These are phyloP conservation scores for Mastigias papua DNA, from an alignment of 30 jellyfish, hydroid and myxozoan species.

Conservation along the genomic window DNA sequence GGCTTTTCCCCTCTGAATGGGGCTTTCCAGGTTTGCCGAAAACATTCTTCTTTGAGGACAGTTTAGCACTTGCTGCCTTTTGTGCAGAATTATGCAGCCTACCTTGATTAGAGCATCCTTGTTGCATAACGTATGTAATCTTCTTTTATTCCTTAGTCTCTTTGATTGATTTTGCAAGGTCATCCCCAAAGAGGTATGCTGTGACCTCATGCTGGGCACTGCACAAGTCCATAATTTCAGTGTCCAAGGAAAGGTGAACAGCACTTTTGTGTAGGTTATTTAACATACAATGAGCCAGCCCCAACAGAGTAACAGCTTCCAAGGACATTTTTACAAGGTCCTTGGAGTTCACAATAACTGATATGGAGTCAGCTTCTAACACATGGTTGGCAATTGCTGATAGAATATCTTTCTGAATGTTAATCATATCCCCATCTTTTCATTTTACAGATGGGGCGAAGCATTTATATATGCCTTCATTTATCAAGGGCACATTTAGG, in stretches of 20 bases:
- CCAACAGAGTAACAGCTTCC: conserved; percentile 40
- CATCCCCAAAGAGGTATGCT: conserved; percentile 38
- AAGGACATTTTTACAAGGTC: neutral
- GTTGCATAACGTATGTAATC: neutral
- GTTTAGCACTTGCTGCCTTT: neutral
- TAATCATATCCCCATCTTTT: neutral
- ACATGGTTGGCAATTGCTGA: neutral
- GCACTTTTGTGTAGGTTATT: conserved; percentile 9
- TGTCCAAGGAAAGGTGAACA: conserved; percentile 13
- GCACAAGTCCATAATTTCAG: conserved; percentile 38
- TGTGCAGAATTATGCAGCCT: neutral
- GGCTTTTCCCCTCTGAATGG: conserved; percentile 35
- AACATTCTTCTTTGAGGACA: neutral
- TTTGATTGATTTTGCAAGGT: conserved; percentile 23
- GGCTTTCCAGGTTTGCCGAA: conserved; percentile 59
- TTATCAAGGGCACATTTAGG: conserved; percentile 7
- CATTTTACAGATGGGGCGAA: neutral
- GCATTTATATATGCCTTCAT: neutral
- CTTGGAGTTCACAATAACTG: conserved; percentile 1
- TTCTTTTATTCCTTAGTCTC: conserved; percentile 16
- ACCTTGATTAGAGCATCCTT: neutral
- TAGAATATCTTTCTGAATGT: conserved; percentile 1
- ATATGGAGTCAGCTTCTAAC: neutral
- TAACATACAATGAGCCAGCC: conserved; percentile 22
- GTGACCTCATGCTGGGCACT: conserved; percentile 39